A percentile compares a stretch with the other conserved stretches of the same genome.
These are phyloP conservation scores for Ephestia elutella DNA, from an alignment of 1,140 invertebrate species.

Conservation along the genomic window DNA sequence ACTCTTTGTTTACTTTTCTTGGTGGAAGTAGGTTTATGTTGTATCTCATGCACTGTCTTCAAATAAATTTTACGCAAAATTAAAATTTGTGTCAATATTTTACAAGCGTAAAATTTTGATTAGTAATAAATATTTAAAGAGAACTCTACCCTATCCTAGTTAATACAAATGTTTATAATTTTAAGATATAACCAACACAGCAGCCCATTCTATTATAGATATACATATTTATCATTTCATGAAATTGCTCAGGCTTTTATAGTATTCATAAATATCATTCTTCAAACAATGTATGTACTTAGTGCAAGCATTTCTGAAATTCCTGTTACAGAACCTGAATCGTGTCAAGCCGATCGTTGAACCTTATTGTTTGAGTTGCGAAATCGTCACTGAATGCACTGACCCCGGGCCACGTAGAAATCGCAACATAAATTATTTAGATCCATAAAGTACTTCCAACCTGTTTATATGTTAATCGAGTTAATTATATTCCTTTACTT, in stretches of 20 bases:
- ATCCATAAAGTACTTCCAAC: conserved; percentile 3
- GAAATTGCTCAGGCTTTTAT: no score
- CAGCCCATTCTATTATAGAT: no score
- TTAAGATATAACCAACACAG: no score
- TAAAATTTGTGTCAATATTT: no score
- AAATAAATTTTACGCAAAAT: background rate
- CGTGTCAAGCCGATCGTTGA: conserved; percentile 35
- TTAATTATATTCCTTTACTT: background rate
- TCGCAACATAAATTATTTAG: conserved; percentile 36
- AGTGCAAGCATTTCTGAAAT: background rate
- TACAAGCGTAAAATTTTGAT: no score
- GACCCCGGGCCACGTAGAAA: conserved; percentile 38
- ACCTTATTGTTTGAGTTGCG: conserved; percentile 55
- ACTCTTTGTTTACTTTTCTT: conserved; percentile 1
- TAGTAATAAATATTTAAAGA: no score
- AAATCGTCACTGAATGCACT: conserved; percentile 38
- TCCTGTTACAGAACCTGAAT: background rate
- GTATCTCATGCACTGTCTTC: background rate
- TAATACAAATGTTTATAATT: no score
- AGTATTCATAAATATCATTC: no score
- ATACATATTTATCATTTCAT: no score
- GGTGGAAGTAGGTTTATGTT: background rate
- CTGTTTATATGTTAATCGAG: conserved; percentile 28
- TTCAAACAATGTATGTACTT: background rate
- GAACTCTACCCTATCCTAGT: no score